Conservation (phyloP, 2,113 vertebrate species). For the Clarias batrachus region DNA sequence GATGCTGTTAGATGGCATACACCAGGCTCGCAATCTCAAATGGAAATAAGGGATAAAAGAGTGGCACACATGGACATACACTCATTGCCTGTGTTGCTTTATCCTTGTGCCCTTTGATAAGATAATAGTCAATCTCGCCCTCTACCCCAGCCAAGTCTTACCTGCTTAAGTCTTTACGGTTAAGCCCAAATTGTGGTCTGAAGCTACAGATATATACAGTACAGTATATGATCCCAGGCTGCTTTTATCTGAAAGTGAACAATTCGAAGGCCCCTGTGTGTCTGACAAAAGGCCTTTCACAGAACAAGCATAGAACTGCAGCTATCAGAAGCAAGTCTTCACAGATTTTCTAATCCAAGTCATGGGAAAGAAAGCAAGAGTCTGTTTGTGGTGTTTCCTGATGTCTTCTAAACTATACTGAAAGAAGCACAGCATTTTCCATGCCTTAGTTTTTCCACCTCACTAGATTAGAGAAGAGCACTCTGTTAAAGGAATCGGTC, state of each 20-base stretch:
- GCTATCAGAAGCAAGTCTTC: not conserved
- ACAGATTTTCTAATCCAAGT: not conserved
- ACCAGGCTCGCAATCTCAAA: not conserved
- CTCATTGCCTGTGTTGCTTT: conserved; percentile 25
- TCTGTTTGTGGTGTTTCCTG: not conserved
- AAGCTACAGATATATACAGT: conserved; percentile 29
- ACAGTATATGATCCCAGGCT: not conserved
- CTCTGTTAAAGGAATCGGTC: not conserved
- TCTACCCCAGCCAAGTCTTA: conserved; percentile 14
- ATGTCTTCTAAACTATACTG: conserved; percentile 29
- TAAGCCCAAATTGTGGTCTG: conserved; percentile 18
- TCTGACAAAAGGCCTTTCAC: not conserved
- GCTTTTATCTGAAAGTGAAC: conserved; percentile 16
- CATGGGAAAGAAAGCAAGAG: not conserved
- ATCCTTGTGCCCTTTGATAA: conserved; percentile 45
- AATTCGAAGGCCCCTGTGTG: not conserved
- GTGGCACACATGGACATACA: not conserved
- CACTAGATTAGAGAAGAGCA: conserved; percentile 33
- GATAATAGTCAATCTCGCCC: conserved; percentile 38
- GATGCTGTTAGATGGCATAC: not conserved
- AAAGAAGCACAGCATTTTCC: conserved; percentile 13
- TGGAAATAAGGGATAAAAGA: not conserved
- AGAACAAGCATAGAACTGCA: not conserved
- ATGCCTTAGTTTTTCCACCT: conserved; percentile 28
- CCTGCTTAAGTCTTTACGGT: conserved; percentile 43